Evolutionary conservation across 2,888 invertebrate species (phyloP).

Genomic region (Chymomyza procnemis): DNA sequence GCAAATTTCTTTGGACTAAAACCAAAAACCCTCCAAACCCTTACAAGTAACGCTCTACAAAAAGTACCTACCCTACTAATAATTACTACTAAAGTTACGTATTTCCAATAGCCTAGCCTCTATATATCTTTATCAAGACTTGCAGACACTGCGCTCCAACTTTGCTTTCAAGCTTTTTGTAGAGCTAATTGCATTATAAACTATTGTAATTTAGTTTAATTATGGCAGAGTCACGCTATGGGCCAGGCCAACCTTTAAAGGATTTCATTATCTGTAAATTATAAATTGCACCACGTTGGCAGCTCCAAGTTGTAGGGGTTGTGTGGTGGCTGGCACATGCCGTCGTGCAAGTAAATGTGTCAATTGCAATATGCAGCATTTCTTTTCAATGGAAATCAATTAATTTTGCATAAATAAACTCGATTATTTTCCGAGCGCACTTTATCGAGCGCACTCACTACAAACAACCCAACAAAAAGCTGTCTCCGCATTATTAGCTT

Average conservation of each 20-base stretch:
- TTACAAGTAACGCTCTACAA: background rate
- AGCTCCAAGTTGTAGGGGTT: background rate
- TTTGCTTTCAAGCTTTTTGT: background rate
- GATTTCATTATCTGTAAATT: slow-evolving; percentile 27
- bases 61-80: background rate
- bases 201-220: slow-evolving; percentile 50
- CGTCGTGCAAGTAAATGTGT: slow-evolving; percentile 37
- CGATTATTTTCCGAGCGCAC: slow-evolving; percentile 22
- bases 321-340: background rate
- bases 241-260: slow-evolving; percentile 21
- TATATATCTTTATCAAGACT: background rate
- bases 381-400: slow-evolving; percentile 61
- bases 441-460: background rate
- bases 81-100: background rate
- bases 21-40: too few relatives aligned
- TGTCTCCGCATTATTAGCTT: slow-evolving; percentile 45
- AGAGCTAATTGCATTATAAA: slow-evolving; percentile 42
- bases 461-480: background rate
- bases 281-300: slow-evolving; percentile 34
- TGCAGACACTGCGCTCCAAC: background rate
- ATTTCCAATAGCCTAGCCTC: background rate
- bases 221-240: slow-evolving; percentile 35
- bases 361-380: slow-evolving; percentile 33
- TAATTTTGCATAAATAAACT: slow-evolving; percentile 61
- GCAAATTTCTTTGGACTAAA: too few relatives aligned